Conservation (phyloP, 2,797 vertebrate species). For the Dryobates pubescens region DNA sequence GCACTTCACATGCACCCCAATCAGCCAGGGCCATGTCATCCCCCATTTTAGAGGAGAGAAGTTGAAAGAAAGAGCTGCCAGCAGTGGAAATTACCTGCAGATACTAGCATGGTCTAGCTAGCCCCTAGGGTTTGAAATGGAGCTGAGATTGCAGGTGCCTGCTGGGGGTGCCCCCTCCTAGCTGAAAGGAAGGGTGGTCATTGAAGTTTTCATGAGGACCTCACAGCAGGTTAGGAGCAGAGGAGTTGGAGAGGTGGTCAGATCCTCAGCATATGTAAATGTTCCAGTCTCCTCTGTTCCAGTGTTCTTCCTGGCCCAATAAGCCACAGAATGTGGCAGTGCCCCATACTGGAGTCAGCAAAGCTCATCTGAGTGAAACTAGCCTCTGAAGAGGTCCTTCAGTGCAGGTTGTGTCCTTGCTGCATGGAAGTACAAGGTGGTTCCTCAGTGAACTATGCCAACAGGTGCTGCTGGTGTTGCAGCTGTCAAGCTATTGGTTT, state of each 20-base stretch:
- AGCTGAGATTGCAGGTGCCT: neutral
- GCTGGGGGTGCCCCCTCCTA: neutral
- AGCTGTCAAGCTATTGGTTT: neutral
- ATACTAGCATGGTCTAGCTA: neutral
- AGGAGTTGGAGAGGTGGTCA: neutral
- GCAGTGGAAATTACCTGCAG: neutral
- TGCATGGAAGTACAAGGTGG: neutral
- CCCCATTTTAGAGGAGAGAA: neutral
- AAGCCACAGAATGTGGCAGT: neutral
- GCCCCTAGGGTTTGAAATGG: neutral
- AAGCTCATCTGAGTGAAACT: neutral
- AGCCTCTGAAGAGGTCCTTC: neutral
- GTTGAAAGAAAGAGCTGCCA: neutral
- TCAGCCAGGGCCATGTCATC: neutral
- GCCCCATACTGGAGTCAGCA: neutral
- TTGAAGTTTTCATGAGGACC: neutral
- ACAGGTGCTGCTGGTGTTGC: conserved; percentile 29
- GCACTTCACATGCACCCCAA: neutral
- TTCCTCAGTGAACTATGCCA: neutral
- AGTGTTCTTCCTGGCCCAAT: neutral
- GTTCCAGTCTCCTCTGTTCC: neutral
- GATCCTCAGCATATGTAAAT: neutral
- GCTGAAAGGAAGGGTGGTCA: neutral
- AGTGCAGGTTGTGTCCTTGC: neutral
- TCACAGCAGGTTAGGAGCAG: neutral